phyloP scores from a whole-genome alignment of 2,888 invertebrate genomes.

The Drosophila meridiana region DNA sequence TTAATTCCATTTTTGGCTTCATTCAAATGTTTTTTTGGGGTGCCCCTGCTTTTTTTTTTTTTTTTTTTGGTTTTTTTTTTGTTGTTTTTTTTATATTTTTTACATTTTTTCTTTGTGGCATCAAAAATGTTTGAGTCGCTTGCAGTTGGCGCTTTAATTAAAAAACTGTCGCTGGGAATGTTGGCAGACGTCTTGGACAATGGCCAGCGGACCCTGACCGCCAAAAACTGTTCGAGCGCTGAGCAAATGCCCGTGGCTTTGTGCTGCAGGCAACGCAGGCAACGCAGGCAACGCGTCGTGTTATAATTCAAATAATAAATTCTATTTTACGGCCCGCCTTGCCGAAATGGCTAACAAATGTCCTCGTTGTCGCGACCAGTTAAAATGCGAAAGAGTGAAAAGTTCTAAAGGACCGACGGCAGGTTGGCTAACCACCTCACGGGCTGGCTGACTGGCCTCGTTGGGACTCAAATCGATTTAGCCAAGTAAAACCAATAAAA shows the following conservation, averaged over 20 bases:
- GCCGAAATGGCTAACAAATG: conserved; percentile 58
- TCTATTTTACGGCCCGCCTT: conserved; percentile 67
- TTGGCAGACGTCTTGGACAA: conserved; percentile 31
- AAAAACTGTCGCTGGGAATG: conserved; percentile 49
- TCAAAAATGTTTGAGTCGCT: not conserved
- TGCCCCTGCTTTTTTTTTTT: too few species aligned
- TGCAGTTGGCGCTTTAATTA: conserved; percentile 48
- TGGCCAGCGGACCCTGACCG: conserved; percentile 45
- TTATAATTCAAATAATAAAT: conserved; percentile 73
- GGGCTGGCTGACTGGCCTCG: conserved; percentile 12
- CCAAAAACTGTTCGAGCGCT: conserved; percentile 36
- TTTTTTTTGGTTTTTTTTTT: too few species aligned
- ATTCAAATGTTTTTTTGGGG: not conserved
- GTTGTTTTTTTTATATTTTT: not conserved
- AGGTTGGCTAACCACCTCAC: conserved; percentile 3
- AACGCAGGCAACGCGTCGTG: conserved; percentile 32
- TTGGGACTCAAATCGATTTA: conserved; percentile 58
- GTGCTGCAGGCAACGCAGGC: conserved; percentile 19
- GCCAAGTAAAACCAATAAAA: conserved; percentile 61
- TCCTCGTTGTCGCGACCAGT: conserved; percentile 47
- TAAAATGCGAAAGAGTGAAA: conserved; percentile 49
- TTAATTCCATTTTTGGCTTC: not conserved
- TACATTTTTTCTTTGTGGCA: not conserved
- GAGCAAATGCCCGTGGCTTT: conserved; percentile 26
- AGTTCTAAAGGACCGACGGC: conserved; percentile 13